These are phyloP conservation scores for Tinea trinotella DNA, from an alignment of 2,888 invertebrate species.

Conservation along the genomic window DNA sequence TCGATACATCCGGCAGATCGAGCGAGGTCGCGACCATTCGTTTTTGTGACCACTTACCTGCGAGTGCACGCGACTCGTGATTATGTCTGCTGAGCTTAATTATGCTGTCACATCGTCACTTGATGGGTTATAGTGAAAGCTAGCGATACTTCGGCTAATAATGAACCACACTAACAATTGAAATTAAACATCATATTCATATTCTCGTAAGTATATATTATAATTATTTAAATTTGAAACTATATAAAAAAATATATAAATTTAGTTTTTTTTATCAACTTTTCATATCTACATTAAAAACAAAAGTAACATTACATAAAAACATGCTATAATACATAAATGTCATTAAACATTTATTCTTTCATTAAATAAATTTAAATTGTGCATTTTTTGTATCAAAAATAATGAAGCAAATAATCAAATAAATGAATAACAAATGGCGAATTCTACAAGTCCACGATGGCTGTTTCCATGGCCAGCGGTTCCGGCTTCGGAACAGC, in stretches of 20 bases:
- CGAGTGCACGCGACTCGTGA: conserved; percentile 53
- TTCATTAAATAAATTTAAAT: too few species aligned
- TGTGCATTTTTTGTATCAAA: too few species aligned
- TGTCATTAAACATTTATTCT: too few species aligned
- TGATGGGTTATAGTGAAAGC: conserved; percentile 66
- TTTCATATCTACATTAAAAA: too few species aligned
- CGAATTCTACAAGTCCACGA: conserved; percentile 12
- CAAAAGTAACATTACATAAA: too few species aligned
- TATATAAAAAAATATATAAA: too few species aligned
- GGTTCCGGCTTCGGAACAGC: conserved; percentile 64
- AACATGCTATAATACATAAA: too few species aligned
- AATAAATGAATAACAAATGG: conserved; percentile 1
- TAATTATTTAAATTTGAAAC: too few species aligned
- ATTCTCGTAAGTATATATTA: too few species aligned
- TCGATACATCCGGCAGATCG: conserved; percentile 65
- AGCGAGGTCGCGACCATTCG: conserved; percentile 60
- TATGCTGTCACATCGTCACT: conserved; percentile 68
- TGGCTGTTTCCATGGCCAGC: conserved; percentile 42
- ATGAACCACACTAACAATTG: conserved; percentile 27
- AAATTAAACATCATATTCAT: conserved; percentile 6
- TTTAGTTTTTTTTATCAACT: too few species aligned
- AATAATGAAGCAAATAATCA: neutral
- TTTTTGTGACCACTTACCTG: conserved; percentile 43
- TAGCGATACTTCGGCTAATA: conserved; percentile 47
- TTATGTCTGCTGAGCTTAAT: conserved; percentile 61